Evolutionary conservation across 2,113 vertebrate species (phyloP).

Genomic region (Xenopus tropicalis): DNA sequence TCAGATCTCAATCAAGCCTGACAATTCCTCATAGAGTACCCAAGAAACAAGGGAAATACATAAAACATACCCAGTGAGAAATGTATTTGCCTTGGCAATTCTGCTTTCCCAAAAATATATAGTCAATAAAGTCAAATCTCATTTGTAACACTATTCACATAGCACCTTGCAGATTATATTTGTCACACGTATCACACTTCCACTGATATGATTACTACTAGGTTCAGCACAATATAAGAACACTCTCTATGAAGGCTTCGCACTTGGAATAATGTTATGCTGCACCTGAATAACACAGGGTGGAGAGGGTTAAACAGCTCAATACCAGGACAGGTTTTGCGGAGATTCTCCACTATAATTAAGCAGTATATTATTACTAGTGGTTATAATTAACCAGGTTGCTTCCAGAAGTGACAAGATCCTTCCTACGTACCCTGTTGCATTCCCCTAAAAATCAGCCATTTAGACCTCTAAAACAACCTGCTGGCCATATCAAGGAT

Average conservation of each 20-base stretch:
- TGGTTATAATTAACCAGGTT: not conserved
- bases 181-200: no score
- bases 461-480: not conserved
- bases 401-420: not conserved
- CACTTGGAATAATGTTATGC: no score
- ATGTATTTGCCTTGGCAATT: no score
- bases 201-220: no score
- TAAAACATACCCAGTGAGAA: not conserved
- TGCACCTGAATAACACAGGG: no score
- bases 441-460: no score
- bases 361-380: not conserved
- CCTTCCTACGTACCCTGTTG: not conserved
- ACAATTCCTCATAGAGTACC: constrained; percentile 25
- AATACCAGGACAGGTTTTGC: not conserved
- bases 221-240: no score
- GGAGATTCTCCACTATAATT: not conserved
- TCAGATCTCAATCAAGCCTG: constrained; percentile 1
- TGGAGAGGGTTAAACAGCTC: not conserved
- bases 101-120: no score
- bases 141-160: no score
- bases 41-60: constrained; percentile 9
- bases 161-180: no score
- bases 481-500: not conserved
- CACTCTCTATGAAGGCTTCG: no score
- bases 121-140: no score